Base-by-base conservation (phyloP, 2,113 vertebrate species). In the Columba livia region DNA sequence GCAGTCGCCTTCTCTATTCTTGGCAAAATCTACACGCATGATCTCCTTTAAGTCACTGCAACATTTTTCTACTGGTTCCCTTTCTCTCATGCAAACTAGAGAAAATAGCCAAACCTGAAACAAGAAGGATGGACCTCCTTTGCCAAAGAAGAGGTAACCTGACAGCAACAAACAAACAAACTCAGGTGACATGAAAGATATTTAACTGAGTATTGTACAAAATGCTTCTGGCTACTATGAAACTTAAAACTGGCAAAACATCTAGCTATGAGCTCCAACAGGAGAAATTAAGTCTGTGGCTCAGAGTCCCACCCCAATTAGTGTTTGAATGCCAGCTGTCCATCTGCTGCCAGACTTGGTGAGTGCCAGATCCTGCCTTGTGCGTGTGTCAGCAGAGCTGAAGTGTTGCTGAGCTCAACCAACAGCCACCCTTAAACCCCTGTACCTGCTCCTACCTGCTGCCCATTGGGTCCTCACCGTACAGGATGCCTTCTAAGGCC, bases 341-440 rank as follows among this genome's bases (percentile, higher is more conserved):
- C 47, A 15, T 60, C 21, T 69, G 36, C 54, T 81, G 54, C 47
- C 34, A 53, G 34, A 70, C 32, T n/a, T 1, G 4, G 17, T 56
- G 48, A 75, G 32, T 2, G 1, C 38, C 2, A 0, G 38, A 32
- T 87, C 57, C 78, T 69, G 61, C 66, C 40, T 29, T 64, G 24
- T 0, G 2, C 4, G 1, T 0, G 2, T 57, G 50, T 65, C 60
- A 89, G 54, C 32, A 89, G 56, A 92, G 53, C 65, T 74, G 53
- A 92, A 91, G n/a, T 32, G 48, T 62, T 6, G 16, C 90, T 70
- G 50, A 77, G 36, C 53, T 85, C 66, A 82, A 80, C 80, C 62
- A 93, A 93, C 56, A 94, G 64, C 66, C 65, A 74, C 56, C 29
- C 53, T 50, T 72, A 72, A 91, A 77, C 62, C 34, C 40, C 80